A percentile compares a stretch with the other conserved stretches of the same genome.
phyloP scores from a whole-genome alignment of 2,888 invertebrate species.

The Fissipunctia ypsillon region DNA sequence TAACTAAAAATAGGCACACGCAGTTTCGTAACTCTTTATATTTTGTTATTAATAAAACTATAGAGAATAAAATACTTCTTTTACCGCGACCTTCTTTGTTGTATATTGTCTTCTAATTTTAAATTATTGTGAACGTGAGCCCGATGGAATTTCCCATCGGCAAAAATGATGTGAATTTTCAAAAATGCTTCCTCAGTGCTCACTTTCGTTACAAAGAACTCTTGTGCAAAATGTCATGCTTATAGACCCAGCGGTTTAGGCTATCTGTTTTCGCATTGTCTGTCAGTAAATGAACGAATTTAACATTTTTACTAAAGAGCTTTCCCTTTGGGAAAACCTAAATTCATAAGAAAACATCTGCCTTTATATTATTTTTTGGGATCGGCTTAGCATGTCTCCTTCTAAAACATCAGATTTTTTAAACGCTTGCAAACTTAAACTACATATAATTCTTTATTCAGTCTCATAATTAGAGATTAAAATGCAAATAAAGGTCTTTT shows the following conservation, averaged over 20 bases:
- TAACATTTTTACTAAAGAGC: background rate
- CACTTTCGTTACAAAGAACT: background rate
- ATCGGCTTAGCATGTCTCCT: too few species aligned
- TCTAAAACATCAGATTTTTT: too few species aligned
- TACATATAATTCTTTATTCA: too few species aligned
- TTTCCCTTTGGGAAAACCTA: too few species aligned
- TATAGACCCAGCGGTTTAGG: background rate
- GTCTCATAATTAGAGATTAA: too few species aligned
- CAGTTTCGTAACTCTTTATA: conserved; percentile 42
- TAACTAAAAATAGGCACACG: conserved; percentile 47
- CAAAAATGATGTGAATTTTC: background rate
- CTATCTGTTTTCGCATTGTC: too few species aligned
- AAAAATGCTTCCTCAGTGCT: background rate
- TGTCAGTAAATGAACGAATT: background rate
- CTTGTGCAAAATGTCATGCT: background rate
- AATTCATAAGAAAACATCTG: background rate
- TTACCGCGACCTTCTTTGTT: conserved; percentile 12
- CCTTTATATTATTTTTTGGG: background rate
- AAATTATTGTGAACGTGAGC: background rate
- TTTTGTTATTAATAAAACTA: conserved; percentile 21
- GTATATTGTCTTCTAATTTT: background rate
- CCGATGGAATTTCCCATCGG: background rate
- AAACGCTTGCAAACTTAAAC: too few species aligned
- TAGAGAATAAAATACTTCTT: conserved; percentile 6
- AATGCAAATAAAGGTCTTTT: background rate